These are phyloP conservation scores for Bos indicus DNA, from an alignment of 2,113 vertebrate genomes.

Conservation along the genomic window DNA sequence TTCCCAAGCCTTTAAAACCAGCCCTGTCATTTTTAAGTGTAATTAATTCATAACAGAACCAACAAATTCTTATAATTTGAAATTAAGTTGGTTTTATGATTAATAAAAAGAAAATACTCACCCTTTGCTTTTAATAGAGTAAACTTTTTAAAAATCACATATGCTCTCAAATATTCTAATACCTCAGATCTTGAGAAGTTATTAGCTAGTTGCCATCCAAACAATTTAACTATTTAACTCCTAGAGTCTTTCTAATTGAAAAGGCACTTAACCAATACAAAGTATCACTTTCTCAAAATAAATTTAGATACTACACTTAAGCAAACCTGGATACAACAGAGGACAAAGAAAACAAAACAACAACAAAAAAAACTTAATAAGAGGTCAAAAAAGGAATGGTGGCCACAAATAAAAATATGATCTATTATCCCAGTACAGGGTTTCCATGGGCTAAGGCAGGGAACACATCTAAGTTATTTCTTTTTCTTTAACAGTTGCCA, in stretches of 20 bases:
- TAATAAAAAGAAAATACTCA: slow-evolving; percentile 82
- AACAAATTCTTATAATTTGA: slow-evolving; percentile 77
- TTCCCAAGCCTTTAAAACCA: slow-evolving; percentile 81
- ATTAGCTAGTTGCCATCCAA: slow-evolving; percentile 76
- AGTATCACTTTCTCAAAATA: slow-evolving; percentile 72
- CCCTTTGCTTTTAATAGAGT: slow-evolving; percentile 75
- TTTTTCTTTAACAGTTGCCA: slow-evolving; percentile 77
- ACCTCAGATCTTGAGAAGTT: slow-evolving; percentile 72
- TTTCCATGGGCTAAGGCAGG: slow-evolving; percentile 81
- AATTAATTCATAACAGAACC: slow-evolving; percentile 77
- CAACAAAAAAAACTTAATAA: slow-evolving; percentile 44
- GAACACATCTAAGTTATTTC: slow-evolving; percentile 75
- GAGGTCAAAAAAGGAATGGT: slow-evolving; percentile 73
- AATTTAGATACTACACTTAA: slow-evolving; percentile 80
- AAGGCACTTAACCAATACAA: slow-evolving; percentile 77
- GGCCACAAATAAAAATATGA: slow-evolving; percentile 73
- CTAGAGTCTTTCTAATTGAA: slow-evolving; percentile 73
- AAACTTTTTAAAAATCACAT: slow-evolving; percentile 72
- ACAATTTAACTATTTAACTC: slow-evolving; percentile 74
- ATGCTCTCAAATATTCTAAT: slow-evolving; percentile 74
- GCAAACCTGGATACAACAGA: slow-evolving; percentile 79
- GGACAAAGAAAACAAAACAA: slow-evolving; percentile 73
- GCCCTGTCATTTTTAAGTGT: slow-evolving; percentile 79
- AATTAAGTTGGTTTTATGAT: slow-evolving; percentile 80
- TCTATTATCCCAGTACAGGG: slow-evolving; percentile 71